Percentiles rank a stretch among this genome's conserved stretches.
phyloP scores from a whole-genome alignment of 2,888 invertebrate species.

The Ischnus inquisitorius region DNA sequence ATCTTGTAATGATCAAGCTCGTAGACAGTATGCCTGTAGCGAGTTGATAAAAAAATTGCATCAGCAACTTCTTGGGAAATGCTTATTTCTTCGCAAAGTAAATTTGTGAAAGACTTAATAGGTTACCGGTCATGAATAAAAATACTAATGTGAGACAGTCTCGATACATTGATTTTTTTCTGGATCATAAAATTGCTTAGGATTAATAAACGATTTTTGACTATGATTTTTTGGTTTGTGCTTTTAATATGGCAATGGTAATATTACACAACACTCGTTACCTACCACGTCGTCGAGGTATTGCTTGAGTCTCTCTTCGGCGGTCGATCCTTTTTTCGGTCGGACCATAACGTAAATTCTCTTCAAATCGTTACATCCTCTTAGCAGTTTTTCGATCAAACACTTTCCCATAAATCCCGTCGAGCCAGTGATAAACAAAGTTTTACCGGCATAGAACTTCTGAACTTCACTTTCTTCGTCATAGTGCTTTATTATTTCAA shows the following conservation, averaged over 20 bases:
- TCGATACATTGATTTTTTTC: not conserved
- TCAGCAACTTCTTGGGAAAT: not conserved
- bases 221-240: not conserved
- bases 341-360: slow-evolving; percentile 60
- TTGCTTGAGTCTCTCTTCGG: slow-evolving; percentile 52
- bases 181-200: not conserved
- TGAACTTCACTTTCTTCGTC: slow-evolving; percentile 70
- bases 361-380: slow-evolving; percentile 55
- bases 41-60: not conserved
- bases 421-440: slow-evolving; percentile 75
- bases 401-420: slow-evolving; percentile 76
- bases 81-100: not conserved
- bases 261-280: not conserved
- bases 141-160: too few relatives aligned
- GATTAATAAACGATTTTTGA: not conserved
- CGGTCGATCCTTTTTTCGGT: slow-evolving; percentile 34
- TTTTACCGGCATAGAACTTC: slow-evolving; percentile 74
- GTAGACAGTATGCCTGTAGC: not conserved
- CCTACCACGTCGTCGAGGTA: slow-evolving; percentile 54
- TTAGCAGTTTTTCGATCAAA: slow-evolving; percentile 75
- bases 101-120: not conserved
- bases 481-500: slow-evolving; percentile 27
- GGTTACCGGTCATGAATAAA: not conserved
- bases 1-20: not conserved
- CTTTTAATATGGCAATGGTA: not conserved